Base-by-base conservation (phyloP, 2,113 vertebrate species). In the Anseranas semipalmata region DNA sequence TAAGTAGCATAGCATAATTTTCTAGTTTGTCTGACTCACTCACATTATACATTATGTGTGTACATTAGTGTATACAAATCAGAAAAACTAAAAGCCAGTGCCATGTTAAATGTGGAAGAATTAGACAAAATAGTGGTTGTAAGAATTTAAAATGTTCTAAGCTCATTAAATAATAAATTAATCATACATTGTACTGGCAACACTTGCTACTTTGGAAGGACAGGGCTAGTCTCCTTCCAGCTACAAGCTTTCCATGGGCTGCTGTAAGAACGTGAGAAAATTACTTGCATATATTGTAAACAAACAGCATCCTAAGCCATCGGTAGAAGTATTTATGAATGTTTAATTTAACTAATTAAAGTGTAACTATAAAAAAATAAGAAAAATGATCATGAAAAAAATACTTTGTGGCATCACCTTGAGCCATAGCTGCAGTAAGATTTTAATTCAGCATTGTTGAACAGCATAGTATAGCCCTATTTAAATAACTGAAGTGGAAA, bases 131-230 rank as follows among this genome's bases (percentile, higher is more conserved):
- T 6, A 79, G 77, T 66, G 58, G 71, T 94, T 89, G 58, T 15
- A 82, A 91, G 85, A 66, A 94, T 89, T 96, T 91, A 12, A 89
- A 85, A 79, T 89, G 91, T 33, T 94, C 81, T 70, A 93, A 96
- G 89, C 60, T 62, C 95, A 96, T 96, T 96, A 94, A 91, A 95
- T 66, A 76, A 87, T 91, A 91, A 96, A 96, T 89, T 93, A 94
- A 95, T 93, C 74, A 95, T 87, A 48, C 1, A 3, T 56, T 79
- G 21, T 53, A 66, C 81, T 1, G 3, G 62, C 91, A 48, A 53
- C 53, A 78, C 70, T 83, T 93, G 85, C 66, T 87, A 12, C 77
- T 91, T 96, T 50, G 72, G 48, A 87, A 94, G 71, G 35, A 93
- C 62, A 94, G 84, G 53, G 77, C 41, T 82, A 65, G 39, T 48